Conservation (phyloP, 2,888 invertebrate genomes). For the Acrobasis consociella region DNA sequence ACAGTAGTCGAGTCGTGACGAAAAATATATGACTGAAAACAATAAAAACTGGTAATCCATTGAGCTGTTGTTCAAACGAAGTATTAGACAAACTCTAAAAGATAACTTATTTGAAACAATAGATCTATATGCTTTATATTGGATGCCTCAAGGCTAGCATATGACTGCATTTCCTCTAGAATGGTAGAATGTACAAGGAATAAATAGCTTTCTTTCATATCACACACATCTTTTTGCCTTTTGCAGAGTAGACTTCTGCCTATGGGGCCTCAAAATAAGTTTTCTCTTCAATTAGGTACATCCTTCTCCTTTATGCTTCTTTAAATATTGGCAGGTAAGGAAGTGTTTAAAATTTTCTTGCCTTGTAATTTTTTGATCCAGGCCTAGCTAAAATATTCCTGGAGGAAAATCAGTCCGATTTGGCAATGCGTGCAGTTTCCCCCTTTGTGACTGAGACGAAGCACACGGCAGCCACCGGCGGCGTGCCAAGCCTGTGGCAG, state of each 20-base stretch:
- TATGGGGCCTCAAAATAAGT: too few relatives aligned
- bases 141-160: not conserved
- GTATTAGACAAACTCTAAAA: conserved; percentile 5
- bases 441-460: conserved; percentile 7
- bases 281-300: too few relatives aligned
- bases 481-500: conserved; percentile 26
- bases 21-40: conserved; percentile 24
- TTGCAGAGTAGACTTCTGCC: too few relatives aligned
- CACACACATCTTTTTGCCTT: too few relatives aligned
- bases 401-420: not conserved
- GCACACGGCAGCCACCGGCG: not conserved
- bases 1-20: conserved; percentile 18
- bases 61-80: conserved; percentile 27
- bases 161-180: not conserved
- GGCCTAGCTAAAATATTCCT: too few relatives aligned
- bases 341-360: too few relatives aligned
- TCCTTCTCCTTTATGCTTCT: too few relatives aligned
- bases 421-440: conserved; percentile 3
- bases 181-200: too few relatives aligned
- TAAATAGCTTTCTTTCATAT: too few relatives aligned
- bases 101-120: conserved; percentile 15
- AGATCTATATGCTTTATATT: not conserved
- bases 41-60: conserved; percentile 28
- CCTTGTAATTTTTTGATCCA: too few relatives aligned
- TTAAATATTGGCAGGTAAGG: too few relatives aligned